These are phyloP conservation scores for Theocolax elegans DNA, from an alignment of 1,140 invertebrate genomes.

Conservation along the genomic window DNA sequence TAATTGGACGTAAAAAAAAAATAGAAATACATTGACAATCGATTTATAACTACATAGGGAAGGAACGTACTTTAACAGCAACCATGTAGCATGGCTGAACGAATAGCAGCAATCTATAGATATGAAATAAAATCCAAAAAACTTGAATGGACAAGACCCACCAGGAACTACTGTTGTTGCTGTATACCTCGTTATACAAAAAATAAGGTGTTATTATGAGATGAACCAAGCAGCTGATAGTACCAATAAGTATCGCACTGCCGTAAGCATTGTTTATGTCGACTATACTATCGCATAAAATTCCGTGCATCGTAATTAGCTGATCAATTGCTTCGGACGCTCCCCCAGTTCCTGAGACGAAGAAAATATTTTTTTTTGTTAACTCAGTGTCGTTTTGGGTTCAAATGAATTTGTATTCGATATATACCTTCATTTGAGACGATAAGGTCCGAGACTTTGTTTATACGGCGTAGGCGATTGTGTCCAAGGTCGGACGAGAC, in stretches of 20 bases:
- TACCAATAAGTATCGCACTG: constrained; percentile 70
- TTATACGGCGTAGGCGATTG: constrained; percentile 5
- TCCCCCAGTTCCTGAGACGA: not conserved
- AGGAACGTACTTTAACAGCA: constrained; percentile 67
- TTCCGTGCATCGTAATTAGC: constrained; percentile 56
- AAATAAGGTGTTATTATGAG: constrained; percentile 79
- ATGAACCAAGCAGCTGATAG: constrained; percentile 76
- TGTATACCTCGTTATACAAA: constrained; percentile 71
- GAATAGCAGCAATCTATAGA: constrained; percentile 71
- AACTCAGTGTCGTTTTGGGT: too few relatives aligned
- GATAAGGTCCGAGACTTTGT: constrained; percentile 27
- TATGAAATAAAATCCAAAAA: constrained; percentile 75
- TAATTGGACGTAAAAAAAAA: too few relatives aligned
- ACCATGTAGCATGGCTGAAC: constrained; percentile 76
- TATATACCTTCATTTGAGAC: not conserved
- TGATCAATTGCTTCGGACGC: constrained; percentile 37
- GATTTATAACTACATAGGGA: too few relatives aligned
- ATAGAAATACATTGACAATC: too few relatives aligned
- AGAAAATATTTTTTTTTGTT: not conserved
- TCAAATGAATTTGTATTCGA: too few relatives aligned
- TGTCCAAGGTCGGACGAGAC: not conserved
- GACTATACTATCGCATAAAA: constrained; percentile 55
- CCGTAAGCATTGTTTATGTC: constrained; percentile 68
- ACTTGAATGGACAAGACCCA: constrained; percentile 69
- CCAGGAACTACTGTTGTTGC: constrained; percentile 58